Evolutionary conservation across 2,113 vertebrate genomes (phyloP).

Genomic region (Alligator mississippiensis): DNA sequence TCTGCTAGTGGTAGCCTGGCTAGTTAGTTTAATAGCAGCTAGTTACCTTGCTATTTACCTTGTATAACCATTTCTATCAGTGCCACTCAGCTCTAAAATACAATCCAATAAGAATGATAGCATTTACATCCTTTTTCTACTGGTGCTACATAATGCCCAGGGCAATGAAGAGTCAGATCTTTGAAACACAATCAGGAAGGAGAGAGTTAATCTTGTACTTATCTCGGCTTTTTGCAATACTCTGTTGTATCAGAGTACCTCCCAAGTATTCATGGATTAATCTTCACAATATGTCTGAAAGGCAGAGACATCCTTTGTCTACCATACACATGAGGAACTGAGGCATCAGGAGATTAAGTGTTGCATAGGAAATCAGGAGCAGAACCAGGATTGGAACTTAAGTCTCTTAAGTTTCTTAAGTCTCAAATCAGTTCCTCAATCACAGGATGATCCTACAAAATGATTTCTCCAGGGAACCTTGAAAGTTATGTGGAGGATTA

Average conservation of each 20-base stretch:
- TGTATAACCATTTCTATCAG: not conserved
- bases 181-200: not conserved
- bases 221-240: not conserved
- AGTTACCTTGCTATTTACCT: not conserved
- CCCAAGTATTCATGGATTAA: not conserved
- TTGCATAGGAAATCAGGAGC: not conserved
- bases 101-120: not conserved
- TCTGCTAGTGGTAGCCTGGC: not conserved
- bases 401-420: not conserved
- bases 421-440: not conserved
- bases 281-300: fast-evolving
- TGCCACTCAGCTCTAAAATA: fast-evolving
- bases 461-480: not conserved
- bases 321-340: not conserved
- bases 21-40: not conserved
- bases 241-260: not conserved
- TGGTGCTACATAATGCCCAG: not conserved
- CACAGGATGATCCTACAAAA: not conserved
- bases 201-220: not conserved
- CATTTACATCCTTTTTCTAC: not conserved
- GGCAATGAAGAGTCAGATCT: not conserved
- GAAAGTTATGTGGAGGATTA: not conserved
- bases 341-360: not conserved
- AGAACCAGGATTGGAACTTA: not conserved
- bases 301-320: not conserved